A percentile compares a stretch with the other conserved stretches of the same genome.
Conservation (phyloP, 1,140 invertebrate species). For the Leptopilina clavipes region DNA sequence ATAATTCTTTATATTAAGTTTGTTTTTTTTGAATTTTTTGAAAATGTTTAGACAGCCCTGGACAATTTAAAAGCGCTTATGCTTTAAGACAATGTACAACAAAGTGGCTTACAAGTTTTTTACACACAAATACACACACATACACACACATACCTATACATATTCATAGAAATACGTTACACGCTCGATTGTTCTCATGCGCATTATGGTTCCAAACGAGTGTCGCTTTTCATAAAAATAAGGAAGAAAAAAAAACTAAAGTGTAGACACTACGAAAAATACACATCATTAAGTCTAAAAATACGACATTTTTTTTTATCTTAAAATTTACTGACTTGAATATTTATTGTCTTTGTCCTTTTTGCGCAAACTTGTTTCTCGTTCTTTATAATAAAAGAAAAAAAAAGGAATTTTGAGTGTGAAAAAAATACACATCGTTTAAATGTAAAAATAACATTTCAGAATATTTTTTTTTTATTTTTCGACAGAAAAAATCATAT, state of each 20-base stretch:
- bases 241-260: background rate
- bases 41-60: background rate
- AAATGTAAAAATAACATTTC: too few relatives aligned
- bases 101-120: conserved; percentile 7
- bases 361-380: background rate
- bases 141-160: too few relatives aligned
- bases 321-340: background rate
- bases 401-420: background rate
- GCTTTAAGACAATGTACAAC: background rate
- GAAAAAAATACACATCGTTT: too few relatives aligned
- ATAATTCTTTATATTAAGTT: too few relatives aligned
- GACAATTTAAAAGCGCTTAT: conserved; percentile 26
- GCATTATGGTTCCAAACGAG: conserved; percentile 1
- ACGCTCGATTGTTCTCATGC: conserved; percentile 24
- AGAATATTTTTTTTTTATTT: too few relatives aligned
- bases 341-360: conserved; percentile 1
- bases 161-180: background rate
- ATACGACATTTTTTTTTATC: background rate
- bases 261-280: background rate
- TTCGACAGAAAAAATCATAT: too few relatives aligned
- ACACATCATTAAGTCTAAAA: conserved; percentile 13
- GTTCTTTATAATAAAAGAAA: background rate
- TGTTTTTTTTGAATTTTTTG: too few relatives aligned
- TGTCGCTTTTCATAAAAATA: background rate
- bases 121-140: background rate